These are phyloP conservation scores for Mesaphorura yosii DNA, from an alignment of 1,140 invertebrate species.

Conservation along the genomic window DNA sequence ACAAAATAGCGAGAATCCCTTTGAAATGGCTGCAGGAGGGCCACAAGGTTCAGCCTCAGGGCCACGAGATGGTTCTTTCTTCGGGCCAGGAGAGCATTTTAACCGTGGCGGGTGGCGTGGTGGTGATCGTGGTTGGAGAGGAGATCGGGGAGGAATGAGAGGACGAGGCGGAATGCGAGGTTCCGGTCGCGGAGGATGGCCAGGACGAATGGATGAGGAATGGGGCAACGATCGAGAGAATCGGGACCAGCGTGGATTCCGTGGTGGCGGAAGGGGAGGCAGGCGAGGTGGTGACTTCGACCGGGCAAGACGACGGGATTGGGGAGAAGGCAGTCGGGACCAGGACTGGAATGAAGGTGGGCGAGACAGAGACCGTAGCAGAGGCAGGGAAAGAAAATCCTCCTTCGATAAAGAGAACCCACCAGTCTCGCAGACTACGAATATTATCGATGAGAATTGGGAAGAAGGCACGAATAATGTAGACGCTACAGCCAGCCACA, in stretches of 20 bases:
- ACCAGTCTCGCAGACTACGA: not conserved
- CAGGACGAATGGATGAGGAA: slow-evolving; percentile 15
- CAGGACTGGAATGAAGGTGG: not conserved
- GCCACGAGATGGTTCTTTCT: not conserved
- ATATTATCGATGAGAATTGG: slow-evolving; percentile 12
- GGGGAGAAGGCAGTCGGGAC: slow-evolving; percentile 21
- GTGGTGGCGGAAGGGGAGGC: slow-evolving; percentile 23
- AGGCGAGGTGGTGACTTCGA: slow-evolving; percentile 26
- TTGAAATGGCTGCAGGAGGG: slow-evolving; percentile 23
- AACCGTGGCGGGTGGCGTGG: slow-evolving; percentile 7
- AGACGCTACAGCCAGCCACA: too few relatives aligned
- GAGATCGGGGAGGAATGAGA: too few relatives aligned
- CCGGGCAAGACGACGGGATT: slow-evolving; percentile 22
- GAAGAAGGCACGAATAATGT: slow-evolving; percentile 2
- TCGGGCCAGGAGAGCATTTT: not conserved
- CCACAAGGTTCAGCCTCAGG: not conserved
- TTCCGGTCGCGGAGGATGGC: slow-evolving; percentile 3
- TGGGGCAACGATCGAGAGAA: slow-evolving; percentile 15
- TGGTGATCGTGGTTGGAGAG: slow-evolving; percentile 1
- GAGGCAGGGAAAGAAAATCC: not conserved
- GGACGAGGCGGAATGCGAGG: too few relatives aligned
- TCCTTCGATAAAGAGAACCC: not conserved
- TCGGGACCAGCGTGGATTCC: slow-evolving; percentile 12
- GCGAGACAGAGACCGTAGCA: slow-evolving; percentile 8
- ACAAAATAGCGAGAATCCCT: slow-evolving; percentile 25